These are phyloP conservation scores for Stenodera caucasica DNA, from an alignment of 2,888 invertebrate species.

Conservation along the genomic window DNA sequence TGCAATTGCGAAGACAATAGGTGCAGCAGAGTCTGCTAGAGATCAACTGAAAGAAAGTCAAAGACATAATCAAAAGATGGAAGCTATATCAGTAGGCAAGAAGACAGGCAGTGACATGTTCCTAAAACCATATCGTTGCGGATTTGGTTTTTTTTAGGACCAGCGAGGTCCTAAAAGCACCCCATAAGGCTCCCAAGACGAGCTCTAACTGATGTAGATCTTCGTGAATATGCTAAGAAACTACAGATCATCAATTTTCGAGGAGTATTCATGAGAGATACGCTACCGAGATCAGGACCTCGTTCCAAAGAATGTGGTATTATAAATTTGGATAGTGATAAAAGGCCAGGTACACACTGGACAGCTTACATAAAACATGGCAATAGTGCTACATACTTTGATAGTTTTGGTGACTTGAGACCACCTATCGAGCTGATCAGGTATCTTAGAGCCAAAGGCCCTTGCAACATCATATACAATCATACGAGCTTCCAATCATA, in stretches of 20 bases:
- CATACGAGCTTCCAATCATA: constrained; percentile 12
- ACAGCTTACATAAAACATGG: constrained; percentile 22
- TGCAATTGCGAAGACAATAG: constrained; percentile 46
- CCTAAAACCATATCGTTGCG: constrained; percentile 40
- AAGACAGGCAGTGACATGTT: constrained; percentile 32
- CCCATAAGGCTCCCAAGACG: constrained; percentile 35
- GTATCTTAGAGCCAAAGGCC: constrained; percentile 9
- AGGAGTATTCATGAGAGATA: constrained; percentile 48
- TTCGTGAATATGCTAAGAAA: constrained; percentile 35
- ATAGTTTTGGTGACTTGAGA: constrained; percentile 21
- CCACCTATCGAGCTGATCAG: constrained; percentile 18
- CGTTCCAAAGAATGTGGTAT: constrained; percentile 38
- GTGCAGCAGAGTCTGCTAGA: constrained; percentile 43
- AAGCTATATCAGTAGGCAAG: constrained; percentile 46
- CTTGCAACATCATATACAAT: constrained; percentile 15
- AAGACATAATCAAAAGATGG: constrained; percentile 49
- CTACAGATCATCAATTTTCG: constrained; percentile 40
- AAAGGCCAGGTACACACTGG: constrained; percentile 22
- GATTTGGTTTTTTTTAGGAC: constrained; percentile 22
- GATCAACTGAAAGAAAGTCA: constrained; percentile 42
- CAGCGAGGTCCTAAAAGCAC: constrained; percentile 32
- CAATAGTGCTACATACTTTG: constrained; percentile 16
- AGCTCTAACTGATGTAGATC: constrained; percentile 42
- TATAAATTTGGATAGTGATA: constrained; percentile 36
- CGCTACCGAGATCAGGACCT: constrained; percentile 43